phyloP scores from a whole-genome alignment of 2,888 invertebrate species.

The Oscheius sp. region DNA sequence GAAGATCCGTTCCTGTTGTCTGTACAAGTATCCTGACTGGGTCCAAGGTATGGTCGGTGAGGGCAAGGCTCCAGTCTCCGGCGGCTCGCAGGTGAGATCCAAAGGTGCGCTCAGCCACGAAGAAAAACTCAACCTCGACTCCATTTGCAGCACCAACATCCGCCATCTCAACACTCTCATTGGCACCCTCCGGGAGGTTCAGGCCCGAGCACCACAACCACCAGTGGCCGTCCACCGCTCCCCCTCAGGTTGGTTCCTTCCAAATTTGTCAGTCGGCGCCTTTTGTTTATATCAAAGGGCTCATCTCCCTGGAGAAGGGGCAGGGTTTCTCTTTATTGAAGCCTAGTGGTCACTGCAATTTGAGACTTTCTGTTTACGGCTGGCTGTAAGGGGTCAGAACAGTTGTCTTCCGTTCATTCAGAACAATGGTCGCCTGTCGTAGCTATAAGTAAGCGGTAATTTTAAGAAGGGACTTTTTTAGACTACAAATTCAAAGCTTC shows the following conservation, averaged over 20 bases:
- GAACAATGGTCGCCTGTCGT: neutral
- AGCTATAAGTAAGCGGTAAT: neutral
- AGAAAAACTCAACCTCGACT: neutral
- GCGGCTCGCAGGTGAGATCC: conserved; percentile 50
- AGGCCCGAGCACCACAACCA: conserved; percentile 67
- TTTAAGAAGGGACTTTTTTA: too few relatives aligned
- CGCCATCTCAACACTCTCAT: conserved; percentile 30
- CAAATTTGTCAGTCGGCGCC: neutral
- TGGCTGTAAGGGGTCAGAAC: conserved; percentile 3
- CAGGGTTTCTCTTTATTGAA: neutral
- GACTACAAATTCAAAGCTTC: too few relatives aligned
- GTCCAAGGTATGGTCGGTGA: conserved; percentile 66
- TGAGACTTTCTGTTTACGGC: conserved; percentile 29
- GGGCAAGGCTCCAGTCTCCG: conserved; percentile 41
- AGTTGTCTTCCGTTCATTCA: conserved; percentile 12
- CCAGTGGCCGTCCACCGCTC: conserved; percentile 68
- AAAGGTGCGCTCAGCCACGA: conserved; percentile 44
- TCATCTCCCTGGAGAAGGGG: conserved; percentile 20
- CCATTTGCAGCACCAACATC: conserved; percentile 32
- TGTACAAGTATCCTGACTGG: conserved; percentile 72
- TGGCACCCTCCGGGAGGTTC: conserved; percentile 50
- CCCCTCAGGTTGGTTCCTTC: conserved; percentile 51
- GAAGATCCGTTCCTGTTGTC: conserved; percentile 69
- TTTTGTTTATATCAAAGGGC: conserved; percentile 8
- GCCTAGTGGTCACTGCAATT: conserved; percentile 14